Evolutionary conservation across 2,797 vertebrate species (phyloP).

Genomic region (Crypturellus tataupa): DNA sequence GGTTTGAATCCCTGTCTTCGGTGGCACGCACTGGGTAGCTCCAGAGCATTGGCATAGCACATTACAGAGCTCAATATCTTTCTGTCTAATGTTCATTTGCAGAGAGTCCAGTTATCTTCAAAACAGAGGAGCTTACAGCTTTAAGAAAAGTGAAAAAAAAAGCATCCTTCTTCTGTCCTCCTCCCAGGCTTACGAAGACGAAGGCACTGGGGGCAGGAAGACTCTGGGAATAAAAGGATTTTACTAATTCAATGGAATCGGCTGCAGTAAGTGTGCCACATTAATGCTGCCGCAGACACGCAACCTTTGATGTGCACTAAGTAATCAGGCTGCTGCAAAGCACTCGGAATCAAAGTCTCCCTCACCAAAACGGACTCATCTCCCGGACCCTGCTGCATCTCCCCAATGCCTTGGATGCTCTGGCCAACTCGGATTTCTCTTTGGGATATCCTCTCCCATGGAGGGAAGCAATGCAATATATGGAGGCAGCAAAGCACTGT

Average conservation of each 20-base stretch:
- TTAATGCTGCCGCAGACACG: background rate
- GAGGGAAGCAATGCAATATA: background rate
- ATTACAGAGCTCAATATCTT: background rate
- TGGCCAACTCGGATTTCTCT: background rate
- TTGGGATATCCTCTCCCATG: background rate
- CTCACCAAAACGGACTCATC: background rate
- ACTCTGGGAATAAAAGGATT: background rate
- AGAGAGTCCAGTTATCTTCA: background rate
- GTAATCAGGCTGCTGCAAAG: background rate
- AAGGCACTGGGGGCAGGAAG: background rate
- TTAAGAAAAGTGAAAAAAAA: background rate
- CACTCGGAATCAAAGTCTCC: background rate
- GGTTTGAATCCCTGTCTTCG: background rate
- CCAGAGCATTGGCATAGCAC: background rate
- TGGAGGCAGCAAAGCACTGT: too few relatives aligned
- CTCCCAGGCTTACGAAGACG: background rate
- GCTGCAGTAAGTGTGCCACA: background rate
- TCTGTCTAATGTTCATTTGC: background rate
- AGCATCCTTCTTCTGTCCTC: background rate
- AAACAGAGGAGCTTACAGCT: background rate
- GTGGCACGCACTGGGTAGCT: background rate
- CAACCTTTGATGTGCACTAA: background rate
- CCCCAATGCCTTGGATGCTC: too few relatives aligned
- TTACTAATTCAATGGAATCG: background rate
- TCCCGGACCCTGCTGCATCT: background rate